These are phyloP conservation scores for Parnassius apollo DNA, from an alignment of 2,888 invertebrate species.

Conservation along the genomic window DNA sequence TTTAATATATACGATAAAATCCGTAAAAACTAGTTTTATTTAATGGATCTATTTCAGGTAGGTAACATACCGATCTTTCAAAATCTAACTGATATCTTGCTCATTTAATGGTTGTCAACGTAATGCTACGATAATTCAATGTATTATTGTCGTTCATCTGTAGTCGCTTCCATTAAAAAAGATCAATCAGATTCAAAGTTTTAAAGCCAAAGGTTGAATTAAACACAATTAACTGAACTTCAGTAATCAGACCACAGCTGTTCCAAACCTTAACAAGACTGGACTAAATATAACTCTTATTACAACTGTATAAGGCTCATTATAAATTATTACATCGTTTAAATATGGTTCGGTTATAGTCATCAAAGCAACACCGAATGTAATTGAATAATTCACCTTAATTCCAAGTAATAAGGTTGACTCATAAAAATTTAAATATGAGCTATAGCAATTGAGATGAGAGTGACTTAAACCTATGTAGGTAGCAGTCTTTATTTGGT, in stretches of 20 bases:
- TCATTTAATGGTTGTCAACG: too few relatives aligned
- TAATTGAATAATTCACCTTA: neutral
- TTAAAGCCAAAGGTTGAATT: too few relatives aligned
- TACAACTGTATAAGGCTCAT: neutral
- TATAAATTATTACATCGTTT: neutral
- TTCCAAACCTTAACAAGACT: neutral
- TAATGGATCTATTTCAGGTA: too few relatives aligned
- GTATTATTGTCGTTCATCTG: too few relatives aligned
- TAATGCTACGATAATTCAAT: too few relatives aligned
- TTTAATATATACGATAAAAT: too few relatives aligned
- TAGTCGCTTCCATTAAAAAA: too few relatives aligned
- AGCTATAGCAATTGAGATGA: neutral
- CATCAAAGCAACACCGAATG: slow-evolving; percentile 10
- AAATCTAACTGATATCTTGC: too few relatives aligned
- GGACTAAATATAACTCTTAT: neutral
- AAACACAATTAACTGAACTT: neutral
- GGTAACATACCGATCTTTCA: too few relatives aligned
- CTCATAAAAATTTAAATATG: neutral
- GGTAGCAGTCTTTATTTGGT: slow-evolving; percentile 6
- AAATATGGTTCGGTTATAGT: neutral
- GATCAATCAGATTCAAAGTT: too few relatives aligned
- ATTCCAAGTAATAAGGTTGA: slow-evolving; percentile 3
- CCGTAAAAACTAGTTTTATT: too few relatives aligned
- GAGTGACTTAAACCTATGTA: slow-evolving; percentile 10
- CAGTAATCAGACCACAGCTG: neutral